Base-by-base conservation (phyloP, 2,888 invertebrate genomes). In the Dicycla oo region DNA sequence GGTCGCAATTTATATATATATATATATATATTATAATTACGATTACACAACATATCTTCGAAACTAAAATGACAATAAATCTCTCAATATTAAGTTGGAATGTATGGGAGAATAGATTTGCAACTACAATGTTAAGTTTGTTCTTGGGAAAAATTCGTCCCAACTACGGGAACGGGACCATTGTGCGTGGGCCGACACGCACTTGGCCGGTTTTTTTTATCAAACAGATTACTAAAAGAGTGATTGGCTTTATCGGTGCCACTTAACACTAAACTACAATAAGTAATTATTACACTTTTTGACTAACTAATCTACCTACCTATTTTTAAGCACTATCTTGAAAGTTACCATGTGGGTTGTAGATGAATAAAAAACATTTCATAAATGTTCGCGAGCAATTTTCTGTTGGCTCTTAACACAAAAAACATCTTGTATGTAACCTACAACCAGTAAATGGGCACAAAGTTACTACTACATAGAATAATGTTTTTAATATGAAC, bases 401-500 rank as follows among this genome's bases (percentile, higher is more conserved):
- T 61, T 26, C 49, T 26, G 40, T 5, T 0, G 1, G 34, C n/a
- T 26, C 6, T 1, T 23, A 54, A 78, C 8, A 13, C 38, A 38
- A 49, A 61, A 72, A 61, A 57, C 38, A 73, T 34, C 30, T 53
- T 58, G 3, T 60, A 26, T n/a, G 43, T 60, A 54, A 60, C 18
- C 15, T 71, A 47, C 45, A 49, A 1, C 40, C n/a, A n/a, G 73
- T 72, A 72, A 61, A 26, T 47, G 57, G 2, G 49, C 26, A 26
- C 34, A 53, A 58, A 74, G 53, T 26, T 40, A 75, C 38, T 56
- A 49, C 64, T 81, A 75, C 15, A 75, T 23, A 60, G 18, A 64
- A 80, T 30, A 65, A 75, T 65, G 13, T 76, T 64, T 74, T 75
- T 75, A 75, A 81, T 68, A 78, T 56, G 47, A 30, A 56, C 23